phyloP scores from a whole-genome alignment of 2,113 vertebrate species.

The Callorhinus ursinus region DNA sequence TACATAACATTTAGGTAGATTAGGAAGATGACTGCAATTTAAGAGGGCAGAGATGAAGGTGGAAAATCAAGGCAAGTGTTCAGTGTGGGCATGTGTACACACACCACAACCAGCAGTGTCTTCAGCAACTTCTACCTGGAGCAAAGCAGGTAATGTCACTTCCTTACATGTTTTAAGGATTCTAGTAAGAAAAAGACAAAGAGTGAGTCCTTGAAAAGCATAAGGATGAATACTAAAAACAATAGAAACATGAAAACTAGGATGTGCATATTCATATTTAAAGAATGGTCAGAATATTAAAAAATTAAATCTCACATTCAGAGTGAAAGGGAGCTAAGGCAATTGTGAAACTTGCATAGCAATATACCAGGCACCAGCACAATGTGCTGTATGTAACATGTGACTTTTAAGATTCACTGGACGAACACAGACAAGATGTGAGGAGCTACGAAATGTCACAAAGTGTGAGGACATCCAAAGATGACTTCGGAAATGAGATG shows the following conservation, averaged over 20 bases:
- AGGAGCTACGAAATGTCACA: constrained; percentile 27
- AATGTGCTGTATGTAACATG: not conserved
- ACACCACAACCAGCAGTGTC: not conserved
- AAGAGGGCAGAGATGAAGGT: constrained; percentile 42
- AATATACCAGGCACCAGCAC: not conserved
- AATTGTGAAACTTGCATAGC: not conserved
- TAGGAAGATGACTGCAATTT: not conserved
- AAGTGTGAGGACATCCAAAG: not conserved
- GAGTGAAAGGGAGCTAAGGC: not conserved
- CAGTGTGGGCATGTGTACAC: no score
- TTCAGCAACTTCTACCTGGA: not conserved
- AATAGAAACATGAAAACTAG: not conserved
- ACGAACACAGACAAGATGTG: not conserved
- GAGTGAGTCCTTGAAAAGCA: not conserved
- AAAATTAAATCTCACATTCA: not conserved
- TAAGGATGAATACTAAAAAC: not conserved
- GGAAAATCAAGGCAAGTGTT: not conserved
- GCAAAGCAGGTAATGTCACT: constrained; percentile 23
- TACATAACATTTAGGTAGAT: not conserved
- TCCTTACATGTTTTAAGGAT: constrained; percentile 32
- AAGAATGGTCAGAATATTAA: constrained; percentile 31
- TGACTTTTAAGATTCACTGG: not conserved
- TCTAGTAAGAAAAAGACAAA: constrained; percentile 25
- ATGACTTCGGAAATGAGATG: constrained; percentile 48
- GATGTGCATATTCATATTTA: not conserved